phyloP scores from a whole-genome alignment of 2,797 vertebrate species.

The Esox masquinongy region DNA sequence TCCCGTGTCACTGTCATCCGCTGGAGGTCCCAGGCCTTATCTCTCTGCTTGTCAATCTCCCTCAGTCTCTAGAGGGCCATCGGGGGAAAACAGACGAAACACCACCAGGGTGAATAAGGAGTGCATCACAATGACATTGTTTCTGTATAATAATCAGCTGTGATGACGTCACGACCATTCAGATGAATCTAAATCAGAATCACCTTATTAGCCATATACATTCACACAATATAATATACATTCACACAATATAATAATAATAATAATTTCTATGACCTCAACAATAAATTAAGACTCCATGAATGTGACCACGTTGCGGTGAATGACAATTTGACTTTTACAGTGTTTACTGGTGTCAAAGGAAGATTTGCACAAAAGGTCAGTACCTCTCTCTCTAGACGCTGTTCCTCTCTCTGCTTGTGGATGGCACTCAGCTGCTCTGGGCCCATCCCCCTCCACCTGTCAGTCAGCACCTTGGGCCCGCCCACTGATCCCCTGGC shows the following conservation, averaged over 20 bases:
- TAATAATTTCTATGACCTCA: background rate
- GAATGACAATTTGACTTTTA: background rate
- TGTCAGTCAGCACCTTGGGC: slow-evolving; percentile 59
- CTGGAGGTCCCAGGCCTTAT: slow-evolving; percentile 59
- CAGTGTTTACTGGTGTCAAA: background rate
- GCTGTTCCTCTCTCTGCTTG: slow-evolving; percentile 64
- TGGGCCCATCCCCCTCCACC: slow-evolving; percentile 78
- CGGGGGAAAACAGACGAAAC: background rate
- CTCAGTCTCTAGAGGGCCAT: slow-evolving; percentile 57
- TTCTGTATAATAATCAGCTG: background rate
- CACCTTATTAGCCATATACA: too few species aligned
- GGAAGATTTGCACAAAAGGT: background rate
- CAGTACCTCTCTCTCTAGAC: slow-evolving; percentile 67
- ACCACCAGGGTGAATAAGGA: background rate
- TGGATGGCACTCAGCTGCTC: slow-evolving; percentile 67
- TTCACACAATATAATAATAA: too few species aligned
- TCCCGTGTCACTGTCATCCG: slow-evolving; percentile 53
- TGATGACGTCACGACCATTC: background rate
- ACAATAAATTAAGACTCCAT: background rate
- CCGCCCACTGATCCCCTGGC: slow-evolving; percentile 20
- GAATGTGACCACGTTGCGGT: background rate
- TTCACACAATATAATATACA: too few species aligned
- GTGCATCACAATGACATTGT: background rate
- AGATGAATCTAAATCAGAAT: background rate
- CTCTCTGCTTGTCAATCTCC: slow-evolving; percentile 54